Evolutionary conservation across 2,797 vertebrate species (phyloP).

Genomic region (Onychomys torridus): DNA sequence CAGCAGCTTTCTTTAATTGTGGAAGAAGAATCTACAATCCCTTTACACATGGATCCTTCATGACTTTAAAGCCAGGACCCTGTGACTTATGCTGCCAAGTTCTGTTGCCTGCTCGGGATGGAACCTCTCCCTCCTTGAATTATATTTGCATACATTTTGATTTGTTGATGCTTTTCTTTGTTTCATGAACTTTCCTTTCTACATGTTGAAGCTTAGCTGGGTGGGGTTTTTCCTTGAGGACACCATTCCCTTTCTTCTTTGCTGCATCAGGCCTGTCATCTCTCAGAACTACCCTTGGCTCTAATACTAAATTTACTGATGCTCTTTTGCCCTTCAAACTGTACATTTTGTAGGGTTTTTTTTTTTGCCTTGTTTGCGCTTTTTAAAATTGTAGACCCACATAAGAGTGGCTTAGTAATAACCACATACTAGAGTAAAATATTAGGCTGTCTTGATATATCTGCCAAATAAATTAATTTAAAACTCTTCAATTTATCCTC

Average conservation of each 20-base stretch:
- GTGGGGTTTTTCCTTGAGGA: neutral
- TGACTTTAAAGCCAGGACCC: neutral
- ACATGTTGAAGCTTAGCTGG: neutral
- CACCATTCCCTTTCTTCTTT: too few species aligned
- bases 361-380: neutral
- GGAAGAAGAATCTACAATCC: neutral
- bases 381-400: neutral
- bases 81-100: neutral
- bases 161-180: neutral
- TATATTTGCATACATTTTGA: neutral
- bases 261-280: neutral
- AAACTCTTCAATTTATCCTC: neutral
- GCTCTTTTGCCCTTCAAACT: neutral
- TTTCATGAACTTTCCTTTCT: neutral
- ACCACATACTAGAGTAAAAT: neutral
- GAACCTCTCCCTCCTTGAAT: neutral
- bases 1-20: neutral
- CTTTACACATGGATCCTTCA: neutral
- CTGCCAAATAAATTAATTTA: neutral
- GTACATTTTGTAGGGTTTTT: neutral
- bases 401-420: neutral
- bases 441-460: neutral
- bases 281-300: neutral
- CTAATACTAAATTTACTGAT: neutral
- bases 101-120: too few species aligned